Conservation (phyloP, 1,140 invertebrate genomes). For the Formica selysi region DNA sequence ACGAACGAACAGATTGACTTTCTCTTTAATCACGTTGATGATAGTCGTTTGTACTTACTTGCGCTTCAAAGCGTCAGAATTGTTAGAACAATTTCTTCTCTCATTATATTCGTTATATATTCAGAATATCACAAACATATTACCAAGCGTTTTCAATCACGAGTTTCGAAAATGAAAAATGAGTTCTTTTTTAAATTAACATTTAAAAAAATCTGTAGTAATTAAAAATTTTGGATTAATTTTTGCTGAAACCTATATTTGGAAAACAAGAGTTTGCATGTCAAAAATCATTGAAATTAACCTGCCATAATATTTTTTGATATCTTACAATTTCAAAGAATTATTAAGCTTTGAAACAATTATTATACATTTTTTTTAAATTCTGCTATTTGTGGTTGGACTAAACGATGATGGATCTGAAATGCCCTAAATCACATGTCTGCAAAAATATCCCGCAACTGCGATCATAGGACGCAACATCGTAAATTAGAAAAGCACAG, state of each 20-base stretch:
- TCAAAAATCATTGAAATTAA: no score
- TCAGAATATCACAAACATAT: background rate
- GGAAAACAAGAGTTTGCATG: no score
- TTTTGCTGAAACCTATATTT: background rate
- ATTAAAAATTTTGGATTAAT: slow-evolving; percentile 4
- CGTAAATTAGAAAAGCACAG: slow-evolving; percentile 36
- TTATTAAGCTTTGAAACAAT: background rate
- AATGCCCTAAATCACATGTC: slow-evolving; percentile 8
- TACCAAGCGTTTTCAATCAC: background rate
- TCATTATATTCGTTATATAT: slow-evolving; percentile 3
- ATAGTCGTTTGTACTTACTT: slow-evolving; percentile 25
- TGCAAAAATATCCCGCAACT: slow-evolving; percentile 28
- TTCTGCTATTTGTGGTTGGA: background rate
- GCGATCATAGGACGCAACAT: slow-evolving; percentile 16
- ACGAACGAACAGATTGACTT: slow-evolving; percentile 34
- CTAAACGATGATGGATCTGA: slow-evolving; percentile 14
- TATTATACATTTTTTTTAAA: background rate
- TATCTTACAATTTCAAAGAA: background rate
- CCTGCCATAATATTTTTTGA: background rate
- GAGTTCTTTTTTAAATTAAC: background rate
- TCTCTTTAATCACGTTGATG: slow-evolving; percentile 50
- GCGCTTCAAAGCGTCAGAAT: background rate
- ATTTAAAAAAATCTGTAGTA: background rate
- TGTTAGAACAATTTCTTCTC: background rate
- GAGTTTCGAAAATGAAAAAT: background rate